phyloP scores from a whole-genome alignment of 2,888 invertebrate genomes.

The Drosophila atroscutellata region DNA sequence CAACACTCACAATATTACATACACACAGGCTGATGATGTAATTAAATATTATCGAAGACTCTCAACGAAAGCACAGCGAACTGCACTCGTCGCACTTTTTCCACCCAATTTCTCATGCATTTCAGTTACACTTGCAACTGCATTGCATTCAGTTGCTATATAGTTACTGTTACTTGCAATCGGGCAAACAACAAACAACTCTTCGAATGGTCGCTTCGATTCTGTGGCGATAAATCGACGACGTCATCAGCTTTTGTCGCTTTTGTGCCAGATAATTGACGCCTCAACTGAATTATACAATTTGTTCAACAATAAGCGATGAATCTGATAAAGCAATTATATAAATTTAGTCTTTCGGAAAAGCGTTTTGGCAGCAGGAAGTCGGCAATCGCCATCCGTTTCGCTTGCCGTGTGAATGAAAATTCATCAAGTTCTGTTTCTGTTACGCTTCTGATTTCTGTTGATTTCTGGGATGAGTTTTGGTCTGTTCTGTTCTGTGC shows the following conservation, averaged over 20 bases:
- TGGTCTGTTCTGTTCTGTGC: constrained; percentile 17
- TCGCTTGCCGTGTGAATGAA: constrained; percentile 66
- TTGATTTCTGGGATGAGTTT: constrained; percentile 17
- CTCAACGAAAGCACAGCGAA: constrained; percentile 68
- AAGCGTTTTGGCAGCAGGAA: constrained; percentile 65
- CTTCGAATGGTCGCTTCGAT: constrained; percentile 22
- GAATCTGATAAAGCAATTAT: constrained; percentile 74
- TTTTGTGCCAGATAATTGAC: constrained; percentile 69
- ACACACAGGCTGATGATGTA: constrained; percentile 56
- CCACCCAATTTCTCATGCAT: constrained; percentile 58
- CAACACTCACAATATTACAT: neutral
- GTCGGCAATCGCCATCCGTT: constrained; percentile 68
- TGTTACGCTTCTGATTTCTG: constrained; percentile 33
- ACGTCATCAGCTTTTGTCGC: constrained; percentile 64
- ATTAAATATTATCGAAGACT: constrained; percentile 58
- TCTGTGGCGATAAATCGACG: constrained; percentile 15
- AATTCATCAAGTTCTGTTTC: constrained; percentile 28
- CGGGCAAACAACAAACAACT: neutral
- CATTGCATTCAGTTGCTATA: constrained; percentile 44
- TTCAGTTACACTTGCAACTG: constrained; percentile 62
- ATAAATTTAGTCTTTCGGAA: constrained; percentile 71
- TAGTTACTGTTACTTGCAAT: constrained; percentile 5
- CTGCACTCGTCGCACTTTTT: constrained; percentile 68
- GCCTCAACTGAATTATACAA: constrained; percentile 71
- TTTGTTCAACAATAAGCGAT: constrained; percentile 64